Percentiles rank a stretch among this genome's conserved stretches.
phyloP scores from a whole-genome alignment of 2,888 invertebrate species.

The Nymphalis urticae region DNA sequence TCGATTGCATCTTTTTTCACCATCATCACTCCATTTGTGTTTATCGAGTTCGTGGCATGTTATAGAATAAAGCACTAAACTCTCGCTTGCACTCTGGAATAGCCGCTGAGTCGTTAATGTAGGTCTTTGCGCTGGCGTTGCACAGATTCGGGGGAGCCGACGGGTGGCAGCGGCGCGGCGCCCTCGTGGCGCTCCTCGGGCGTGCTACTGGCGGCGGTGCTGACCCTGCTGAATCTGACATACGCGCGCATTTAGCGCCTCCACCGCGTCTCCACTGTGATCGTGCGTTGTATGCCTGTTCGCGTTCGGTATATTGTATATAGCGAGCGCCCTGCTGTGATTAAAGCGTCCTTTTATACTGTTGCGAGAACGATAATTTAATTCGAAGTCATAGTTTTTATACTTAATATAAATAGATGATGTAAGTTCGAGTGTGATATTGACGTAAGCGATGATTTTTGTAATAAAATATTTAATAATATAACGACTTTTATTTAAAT shows the following conservation, averaged over 20 bases:
- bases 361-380: conserved; percentile 77
- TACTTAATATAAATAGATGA: conserved; percentile 81
- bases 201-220: conserved; percentile 32
- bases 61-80: conserved; percentile 19
- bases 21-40: conserved; percentile 34
- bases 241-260: conserved; percentile 44
- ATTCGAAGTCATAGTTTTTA: conserved; percentile 81
- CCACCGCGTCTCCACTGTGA: conserved; percentile 73
- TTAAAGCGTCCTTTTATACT: conserved; percentile 73
- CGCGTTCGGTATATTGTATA: conserved; percentile 72
- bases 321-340: conserved; percentile 72
- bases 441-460: conserved; percentile 77
- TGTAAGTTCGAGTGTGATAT: conserved; percentile 81
- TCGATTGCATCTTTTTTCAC: conserved; percentile 28
- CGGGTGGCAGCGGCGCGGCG: conserved; percentile 47
- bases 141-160: conserved; percentile 47
- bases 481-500: conserved; percentile 36
- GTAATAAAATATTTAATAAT: conserved; percentile 76
- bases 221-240: conserved; percentile 42
- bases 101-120: conserved; percentile 8
- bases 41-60: conserved; percentile 33
- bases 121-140: conserved; percentile 25
- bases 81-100: conserved; percentile 8
- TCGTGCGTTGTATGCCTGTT: conserved; percentile 66
- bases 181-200: conserved; percentile 35